phyloP scores from a whole-genome alignment of 2,797 vertebrate genomes.

The Pygocentrus nattereri region DNA sequence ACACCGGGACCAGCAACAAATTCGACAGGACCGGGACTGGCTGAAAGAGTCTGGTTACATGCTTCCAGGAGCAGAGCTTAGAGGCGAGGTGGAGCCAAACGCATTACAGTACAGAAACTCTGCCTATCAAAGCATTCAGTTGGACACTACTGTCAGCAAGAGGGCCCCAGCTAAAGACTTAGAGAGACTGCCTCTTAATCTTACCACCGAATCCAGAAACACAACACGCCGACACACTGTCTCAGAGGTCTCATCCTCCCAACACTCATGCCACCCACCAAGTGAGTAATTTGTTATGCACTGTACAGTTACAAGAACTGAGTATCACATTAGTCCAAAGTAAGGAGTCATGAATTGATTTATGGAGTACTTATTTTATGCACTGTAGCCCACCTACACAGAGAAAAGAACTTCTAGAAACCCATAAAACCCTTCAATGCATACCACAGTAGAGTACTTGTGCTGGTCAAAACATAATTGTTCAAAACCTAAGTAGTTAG shows the following conservation, averaged over 20 bases:
- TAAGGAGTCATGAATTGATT: neutral
- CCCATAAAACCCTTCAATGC: too few species aligned
- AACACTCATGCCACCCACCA: constrained; percentile 63
- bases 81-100: constrained; percentile 68
- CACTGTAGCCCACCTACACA: too few species aligned
- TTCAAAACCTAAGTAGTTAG: too few species aligned
- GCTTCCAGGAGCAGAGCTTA: constrained; percentile 70
- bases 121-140: constrained; percentile 73
- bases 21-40: constrained; percentile 20
- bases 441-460: too few species aligned
- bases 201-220: neutral
- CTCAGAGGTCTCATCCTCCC: constrained; percentile 10
- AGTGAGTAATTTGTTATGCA: constrained; percentile 71
- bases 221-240: constrained; percentile 4
- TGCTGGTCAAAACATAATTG: too few species aligned
- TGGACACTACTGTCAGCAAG: constrained; percentile 74
- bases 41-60: constrained; percentile 11
- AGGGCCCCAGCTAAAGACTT: constrained; percentile 70
- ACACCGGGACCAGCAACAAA: constrained; percentile 69
- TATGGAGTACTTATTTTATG: too few species aligned
- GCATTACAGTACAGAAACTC: constrained; percentile 70
- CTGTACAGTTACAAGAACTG: neutral
- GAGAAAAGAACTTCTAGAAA: too few species aligned
- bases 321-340: neutral
- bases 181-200: constrained; percentile 55